These are phyloP conservation scores for Paradoxurus hermaphroditus DNA, from an alignment of 2,113 vertebrate genomes.

Conservation along the genomic window DNA sequence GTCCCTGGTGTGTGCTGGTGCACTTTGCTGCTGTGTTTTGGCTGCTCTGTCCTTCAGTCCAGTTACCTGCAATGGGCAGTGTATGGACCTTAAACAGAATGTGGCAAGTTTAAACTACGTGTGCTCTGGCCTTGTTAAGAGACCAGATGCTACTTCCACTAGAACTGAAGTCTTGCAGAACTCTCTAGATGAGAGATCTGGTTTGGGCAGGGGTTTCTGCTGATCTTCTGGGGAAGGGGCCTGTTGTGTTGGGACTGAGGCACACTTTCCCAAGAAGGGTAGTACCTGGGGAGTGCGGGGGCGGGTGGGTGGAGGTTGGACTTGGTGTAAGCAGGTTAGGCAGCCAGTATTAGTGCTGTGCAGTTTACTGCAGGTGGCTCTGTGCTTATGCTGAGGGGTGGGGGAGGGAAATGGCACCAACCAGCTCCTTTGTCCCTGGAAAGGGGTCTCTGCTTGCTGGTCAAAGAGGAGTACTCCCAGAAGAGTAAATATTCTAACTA, in stretches of 20 bases:
- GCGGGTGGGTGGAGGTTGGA: too few species aligned
- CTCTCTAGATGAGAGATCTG: not conserved
- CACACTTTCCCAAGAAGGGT: not conserved
- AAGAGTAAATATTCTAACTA: not conserved
- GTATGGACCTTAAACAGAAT: not conserved
- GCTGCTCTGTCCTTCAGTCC: not conserved
- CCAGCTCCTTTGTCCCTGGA: not conserved
- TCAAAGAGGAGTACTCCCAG: not conserved
- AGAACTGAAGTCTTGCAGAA: not conserved
- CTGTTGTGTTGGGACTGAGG: not conserved
- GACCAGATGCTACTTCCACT: not conserved
- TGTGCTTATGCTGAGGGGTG: not conserved
- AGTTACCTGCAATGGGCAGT: not conserved
- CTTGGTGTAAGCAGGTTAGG: not conserved
- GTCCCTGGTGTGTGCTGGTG: not conserved
- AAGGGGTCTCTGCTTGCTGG: not conserved
- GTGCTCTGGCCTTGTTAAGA: not conserved
- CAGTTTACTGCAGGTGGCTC: not conserved
- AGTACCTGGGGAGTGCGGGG: not conserved
- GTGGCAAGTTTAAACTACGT: not conserved
- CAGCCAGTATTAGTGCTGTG: not conserved
- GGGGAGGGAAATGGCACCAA: not conserved
- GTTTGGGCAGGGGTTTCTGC: not conserved
- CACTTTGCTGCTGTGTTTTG: not conserved
- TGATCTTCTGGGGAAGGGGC: not conserved